Base-by-base conservation (phyloP, 2,797 vertebrate species). In the Myripristis murdjan region DNA sequence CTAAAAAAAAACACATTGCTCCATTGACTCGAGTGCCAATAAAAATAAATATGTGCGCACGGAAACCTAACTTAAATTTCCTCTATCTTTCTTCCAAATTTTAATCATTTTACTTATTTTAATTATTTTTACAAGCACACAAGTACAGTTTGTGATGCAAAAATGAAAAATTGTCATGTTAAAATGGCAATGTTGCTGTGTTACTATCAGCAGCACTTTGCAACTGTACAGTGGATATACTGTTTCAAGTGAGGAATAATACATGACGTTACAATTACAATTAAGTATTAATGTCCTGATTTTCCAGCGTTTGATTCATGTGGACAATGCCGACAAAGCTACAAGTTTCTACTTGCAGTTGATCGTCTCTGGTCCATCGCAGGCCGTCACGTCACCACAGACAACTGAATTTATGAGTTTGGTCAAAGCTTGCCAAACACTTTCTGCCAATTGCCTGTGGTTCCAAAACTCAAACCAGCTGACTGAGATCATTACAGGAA, bases 381-480 rank as follows among this genome's bases (percentile, higher is more conserved):
- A 33, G 26, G 28, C 0, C 11, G 18, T 48, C 26, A 48, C 58
- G 18, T 48, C 26, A 48, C 58, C 18, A 31, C 22, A 39, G 16
- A 63, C 47, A 41, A 15, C 47, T 63, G 22, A 12, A 35, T 22
- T 33, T 20, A 37, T 33, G 15, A 24, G 35, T 15, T 49, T 39
- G 20, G 58, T 31, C 46, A 44, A 46, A 35, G 26, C 37, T 69
- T 16, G n/a, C 14, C 18, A 74, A 39, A 35, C 22, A 66, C 18
- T 60, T 74, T 64, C 31, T 37, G 33, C 6, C 16, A 22, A 41
- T 53, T 31, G 20, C 41, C 24, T 22, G 8, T 44, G 15, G 47
- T 18, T 10, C 52, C 8, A 35, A 14, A 55, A 20, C 15, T 20
- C 14, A 56, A 43, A 35, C 18, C 31, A 49, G 20, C 26, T 66